Percentiles rank a stretch among this genome's conserved stretches.
Conservation (phyloP, 2,888 invertebrate genomes). For the Pollenia angustigena region DNA sequence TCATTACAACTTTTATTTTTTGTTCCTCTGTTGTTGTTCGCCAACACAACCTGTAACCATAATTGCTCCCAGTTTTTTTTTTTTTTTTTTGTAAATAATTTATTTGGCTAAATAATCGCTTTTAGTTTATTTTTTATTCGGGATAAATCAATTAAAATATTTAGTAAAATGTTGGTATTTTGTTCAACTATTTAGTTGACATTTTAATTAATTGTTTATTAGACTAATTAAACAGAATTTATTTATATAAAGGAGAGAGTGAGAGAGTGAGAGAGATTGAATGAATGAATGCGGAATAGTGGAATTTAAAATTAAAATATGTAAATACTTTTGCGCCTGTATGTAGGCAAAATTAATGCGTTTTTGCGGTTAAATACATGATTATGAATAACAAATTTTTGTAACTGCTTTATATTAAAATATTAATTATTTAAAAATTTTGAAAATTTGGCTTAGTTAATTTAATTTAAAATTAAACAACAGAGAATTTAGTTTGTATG, state of each 20-base stretch:
- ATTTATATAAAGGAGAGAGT: not conserved
- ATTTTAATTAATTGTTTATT: constrained; percentile 66
- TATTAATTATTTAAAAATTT: constrained; percentile 32
- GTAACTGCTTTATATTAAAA: constrained; percentile 20
- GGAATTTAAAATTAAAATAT: not conserved
- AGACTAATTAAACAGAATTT: constrained; percentile 56
- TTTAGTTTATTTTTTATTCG: not conserved
- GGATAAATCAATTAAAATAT: constrained; percentile 58
- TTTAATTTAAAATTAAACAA: not conserved
- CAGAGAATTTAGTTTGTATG: no score
- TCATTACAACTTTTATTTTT: constrained; percentile 28
- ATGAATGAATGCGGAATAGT: no score
- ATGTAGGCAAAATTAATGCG: not conserved
- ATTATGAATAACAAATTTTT: not conserved
- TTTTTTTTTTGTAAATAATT: constrained; percentile 41
- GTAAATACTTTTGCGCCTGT: not conserved
- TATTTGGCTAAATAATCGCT: constrained; percentile 30
- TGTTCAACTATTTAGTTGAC: constrained; percentile 43
- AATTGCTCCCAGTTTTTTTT: constrained; percentile 24
- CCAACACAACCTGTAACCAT: constrained; percentile 17
- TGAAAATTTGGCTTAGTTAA: not conserved
- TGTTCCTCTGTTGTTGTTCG: not conserved
- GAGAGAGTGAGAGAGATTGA: not conserved
- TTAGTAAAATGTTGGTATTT: constrained; percentile 19
- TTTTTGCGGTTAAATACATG: constrained; percentile 32